phyloP scores from a whole-genome alignment of 2,797 vertebrate species.

The Eupleurogrammus muticus region DNA sequence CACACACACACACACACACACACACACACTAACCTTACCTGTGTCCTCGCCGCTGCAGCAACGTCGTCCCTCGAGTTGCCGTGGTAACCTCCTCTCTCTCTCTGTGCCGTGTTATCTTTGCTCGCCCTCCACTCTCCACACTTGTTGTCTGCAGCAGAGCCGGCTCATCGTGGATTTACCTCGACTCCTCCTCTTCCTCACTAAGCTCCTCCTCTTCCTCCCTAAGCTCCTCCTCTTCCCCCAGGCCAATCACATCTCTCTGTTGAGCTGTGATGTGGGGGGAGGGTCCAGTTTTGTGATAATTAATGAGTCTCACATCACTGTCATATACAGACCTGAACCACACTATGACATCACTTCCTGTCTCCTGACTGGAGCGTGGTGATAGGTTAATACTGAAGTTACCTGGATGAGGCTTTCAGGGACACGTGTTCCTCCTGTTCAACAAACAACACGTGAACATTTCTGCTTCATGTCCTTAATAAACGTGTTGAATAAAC shows the following conservation, averaged over 20 bases:
- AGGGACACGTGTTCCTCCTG: too few relatives aligned
- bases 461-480: too few relatives aligned
- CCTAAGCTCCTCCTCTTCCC: conserved; percentile 21
- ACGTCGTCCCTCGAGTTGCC: conserved; percentile 59
- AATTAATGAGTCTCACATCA: too few relatives aligned
- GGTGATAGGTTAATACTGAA: too few relatives aligned
- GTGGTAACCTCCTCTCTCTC: conserved; percentile 56
- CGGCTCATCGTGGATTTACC: conserved; percentile 76
- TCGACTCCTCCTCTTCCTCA: conserved; percentile 44
- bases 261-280: too few relatives aligned
- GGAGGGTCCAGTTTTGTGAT: too few relatives aligned
- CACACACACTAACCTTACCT: conserved; percentile 62
- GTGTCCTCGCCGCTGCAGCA: conserved; percentile 51
- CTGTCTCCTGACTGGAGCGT: too few relatives aligned
- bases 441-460: too few relatives aligned
- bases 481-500: too few relatives aligned
- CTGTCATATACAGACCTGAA: too few relatives aligned
- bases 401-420: too few relatives aligned
- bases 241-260: conserved; percentile 49
- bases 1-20: conserved; percentile 16
- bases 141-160: conserved; percentile 67
- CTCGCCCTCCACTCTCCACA: conserved; percentile 55
- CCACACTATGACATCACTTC: too few relatives aligned
- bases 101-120: conserved; percentile 36
- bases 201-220: conserved; percentile 53